phyloP scores from a whole-genome alignment of 2,113 vertebrate species.

The Anguilla rostrata region DNA sequence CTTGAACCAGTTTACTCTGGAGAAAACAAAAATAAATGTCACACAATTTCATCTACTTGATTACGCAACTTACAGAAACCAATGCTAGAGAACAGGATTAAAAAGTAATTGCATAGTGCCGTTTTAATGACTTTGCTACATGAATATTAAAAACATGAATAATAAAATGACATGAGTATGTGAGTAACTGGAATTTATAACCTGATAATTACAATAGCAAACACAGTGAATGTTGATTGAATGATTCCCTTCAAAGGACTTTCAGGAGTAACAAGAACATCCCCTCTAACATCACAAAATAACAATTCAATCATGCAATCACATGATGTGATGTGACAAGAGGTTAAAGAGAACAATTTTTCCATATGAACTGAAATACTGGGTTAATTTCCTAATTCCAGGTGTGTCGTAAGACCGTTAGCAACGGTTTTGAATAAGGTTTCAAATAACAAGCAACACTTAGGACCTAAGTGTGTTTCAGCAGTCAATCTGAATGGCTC shows the following conservation, averaged over 20 bases:
- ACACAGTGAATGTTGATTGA: too few species aligned
- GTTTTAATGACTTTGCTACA: not conserved
- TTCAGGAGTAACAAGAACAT: too few species aligned
- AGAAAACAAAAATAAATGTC: conserved; percentile 24
- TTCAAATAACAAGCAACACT: not conserved
- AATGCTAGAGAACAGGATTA: not conserved
- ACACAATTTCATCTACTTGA: not conserved
- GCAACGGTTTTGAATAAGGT: not conserved
- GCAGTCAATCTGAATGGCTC: not conserved
- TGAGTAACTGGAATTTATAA: not conserved
- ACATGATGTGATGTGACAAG: too few species aligned
- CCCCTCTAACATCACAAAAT: too few species aligned
- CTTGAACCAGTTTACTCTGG: conserved; percentile 87
- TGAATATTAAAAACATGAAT: not conserved
- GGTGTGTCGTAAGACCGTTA: too few species aligned
- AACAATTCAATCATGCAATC: too few species aligned
- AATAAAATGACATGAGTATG: too few species aligned
- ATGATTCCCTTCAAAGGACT: too few species aligned
- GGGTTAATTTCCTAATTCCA: too few species aligned
- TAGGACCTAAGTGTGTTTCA: not conserved
- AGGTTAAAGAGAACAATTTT: too few species aligned
- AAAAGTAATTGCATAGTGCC: not conserved
- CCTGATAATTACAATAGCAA: too few species aligned
- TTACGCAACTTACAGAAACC: not conserved
- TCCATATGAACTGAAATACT: too few species aligned